phyloP scores from a whole-genome alignment of 2,888 invertebrate genomes.

The Aricia artaxerxes region DNA sequence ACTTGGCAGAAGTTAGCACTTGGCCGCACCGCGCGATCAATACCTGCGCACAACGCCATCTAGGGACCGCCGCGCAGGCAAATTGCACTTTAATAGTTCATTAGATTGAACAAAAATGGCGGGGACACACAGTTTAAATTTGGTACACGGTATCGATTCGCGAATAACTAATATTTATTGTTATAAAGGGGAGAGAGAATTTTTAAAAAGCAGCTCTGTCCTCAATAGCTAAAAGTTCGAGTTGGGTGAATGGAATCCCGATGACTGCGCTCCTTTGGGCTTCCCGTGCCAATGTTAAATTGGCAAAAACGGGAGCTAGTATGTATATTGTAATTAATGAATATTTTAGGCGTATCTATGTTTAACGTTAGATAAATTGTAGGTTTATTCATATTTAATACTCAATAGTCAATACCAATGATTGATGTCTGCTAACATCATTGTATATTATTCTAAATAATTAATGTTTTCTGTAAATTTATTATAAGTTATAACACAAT shows the following conservation, averaged over 20 bases:
- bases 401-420: not conserved
- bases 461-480: not conserved
- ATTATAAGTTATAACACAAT: not conserved
- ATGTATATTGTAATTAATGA: not conserved
- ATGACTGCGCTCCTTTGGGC: not conserved
- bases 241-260: not conserved
- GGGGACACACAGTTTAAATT: constrained; percentile 77
- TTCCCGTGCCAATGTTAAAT: not conserved
- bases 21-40: constrained; percentile 74
- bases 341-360: not conserved
- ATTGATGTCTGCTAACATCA: not conserved
- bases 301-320: not conserved
- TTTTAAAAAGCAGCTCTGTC: not conserved
- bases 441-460: not conserved
- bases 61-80: constrained; percentile 75
- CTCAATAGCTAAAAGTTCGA: not conserved
- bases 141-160: constrained; percentile 74
- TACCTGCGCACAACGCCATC: constrained; percentile 78
- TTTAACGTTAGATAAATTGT: not conserved
- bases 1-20: constrained; percentile 77
- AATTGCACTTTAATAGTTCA: constrained; percentile 81
- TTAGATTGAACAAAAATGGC: constrained; percentile 79
- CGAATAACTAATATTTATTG: constrained; percentile 41
- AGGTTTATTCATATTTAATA: not conserved
- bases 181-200: constrained; percentile 22